These are phyloP conservation scores for Charadrius vociferus DNA, from an alignment of 2,113 vertebrate genomes.

Conservation along the genomic window DNA sequence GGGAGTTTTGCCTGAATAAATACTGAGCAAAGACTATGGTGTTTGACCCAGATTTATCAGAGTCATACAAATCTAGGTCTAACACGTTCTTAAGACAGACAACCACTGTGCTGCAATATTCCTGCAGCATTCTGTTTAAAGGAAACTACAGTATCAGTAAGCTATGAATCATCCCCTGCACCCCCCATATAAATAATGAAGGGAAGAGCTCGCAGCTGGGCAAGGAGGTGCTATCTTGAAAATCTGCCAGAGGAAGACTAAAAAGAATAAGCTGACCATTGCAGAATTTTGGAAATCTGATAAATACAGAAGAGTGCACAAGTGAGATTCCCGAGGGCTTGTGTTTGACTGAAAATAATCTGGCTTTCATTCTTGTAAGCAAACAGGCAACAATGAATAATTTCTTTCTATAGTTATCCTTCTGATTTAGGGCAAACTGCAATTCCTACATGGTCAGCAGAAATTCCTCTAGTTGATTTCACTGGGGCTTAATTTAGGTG, in stretches of 20 bases:
- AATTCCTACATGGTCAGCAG: not conserved
- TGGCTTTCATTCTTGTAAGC: not conserved
- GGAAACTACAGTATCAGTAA: not conserved
- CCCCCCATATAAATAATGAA: rapidly evolving
- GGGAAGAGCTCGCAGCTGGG: not conserved
- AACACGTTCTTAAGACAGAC: not conserved
- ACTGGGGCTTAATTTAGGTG: not conserved
- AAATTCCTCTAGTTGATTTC: not conserved
- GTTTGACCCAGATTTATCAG: constrained; percentile 29
- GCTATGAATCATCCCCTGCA: not conserved
- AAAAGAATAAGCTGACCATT: not conserved
- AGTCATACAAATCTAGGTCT: not conserved
- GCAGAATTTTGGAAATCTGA: not conserved
- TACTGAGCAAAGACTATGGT: not conserved
- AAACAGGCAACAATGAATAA: not conserved
- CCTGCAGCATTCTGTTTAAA: not conserved
- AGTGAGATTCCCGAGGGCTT: not conserved
- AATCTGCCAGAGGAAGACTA: not conserved
- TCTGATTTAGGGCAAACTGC: not conserved
- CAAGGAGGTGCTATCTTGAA: not conserved
- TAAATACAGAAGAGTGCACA: rapidly evolving
- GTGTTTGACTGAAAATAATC: not conserved
- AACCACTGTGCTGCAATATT: not conserved
- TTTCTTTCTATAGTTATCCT: not conserved
- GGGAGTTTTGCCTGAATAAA: constrained; percentile 16